Percentiles rank a stretch among this genome's conserved stretches.
Evolutionary conservation across 2,113 vertebrate species (phyloP).

Genomic region (Phalacrocorax brasilianus): DNA sequence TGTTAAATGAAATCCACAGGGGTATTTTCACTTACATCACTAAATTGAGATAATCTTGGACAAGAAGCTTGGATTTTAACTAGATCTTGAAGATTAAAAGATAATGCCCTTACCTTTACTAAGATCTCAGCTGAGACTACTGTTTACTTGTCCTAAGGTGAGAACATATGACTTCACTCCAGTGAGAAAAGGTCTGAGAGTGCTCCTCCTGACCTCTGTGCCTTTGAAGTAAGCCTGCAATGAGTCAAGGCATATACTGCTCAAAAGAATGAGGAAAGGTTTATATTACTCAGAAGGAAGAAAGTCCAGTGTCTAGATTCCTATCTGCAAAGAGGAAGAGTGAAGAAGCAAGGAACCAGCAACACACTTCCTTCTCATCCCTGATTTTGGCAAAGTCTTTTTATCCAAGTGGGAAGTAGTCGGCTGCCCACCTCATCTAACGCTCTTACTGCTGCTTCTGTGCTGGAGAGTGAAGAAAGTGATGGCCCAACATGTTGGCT

Average conservation of each 20-base stretch:
- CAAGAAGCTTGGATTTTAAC: neutral
- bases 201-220: neutral
- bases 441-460: neutral
- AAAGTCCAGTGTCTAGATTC: neutral
- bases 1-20: neutral
- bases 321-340: neutral
- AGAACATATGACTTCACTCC: neutral
- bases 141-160: neutral
- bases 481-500: fast-evolving
- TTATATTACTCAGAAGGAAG: neutral
- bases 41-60: neutral
- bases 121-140: neutral
- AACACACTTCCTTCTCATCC: neutral
- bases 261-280: constrained; percentile 35
- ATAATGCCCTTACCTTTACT: neutral
- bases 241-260: constrained; percentile 15
- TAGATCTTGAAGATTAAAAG: neutral
- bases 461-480: neutral
- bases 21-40: neutral
- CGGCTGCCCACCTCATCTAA: neutral
- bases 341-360: neutral
- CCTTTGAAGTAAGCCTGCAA: constrained; percentile 38
- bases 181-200: neutral
- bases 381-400: neutral
- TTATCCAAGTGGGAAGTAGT: neutral